Conservation (phyloP, 2,113 vertebrate genomes). For the Prolemur simus region DNA sequence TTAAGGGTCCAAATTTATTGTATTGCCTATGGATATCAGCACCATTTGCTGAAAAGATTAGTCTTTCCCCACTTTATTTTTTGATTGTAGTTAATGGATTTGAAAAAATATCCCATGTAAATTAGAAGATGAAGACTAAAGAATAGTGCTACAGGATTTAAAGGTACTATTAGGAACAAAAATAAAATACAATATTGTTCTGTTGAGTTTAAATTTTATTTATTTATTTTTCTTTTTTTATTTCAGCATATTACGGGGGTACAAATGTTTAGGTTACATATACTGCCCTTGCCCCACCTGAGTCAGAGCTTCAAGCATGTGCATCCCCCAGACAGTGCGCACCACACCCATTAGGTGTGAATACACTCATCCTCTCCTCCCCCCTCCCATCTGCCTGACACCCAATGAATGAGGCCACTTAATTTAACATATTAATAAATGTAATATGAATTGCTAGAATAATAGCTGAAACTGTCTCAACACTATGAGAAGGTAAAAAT, state of each 20-base stretch:
- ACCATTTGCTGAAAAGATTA: neutral
- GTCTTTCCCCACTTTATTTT: neutral
- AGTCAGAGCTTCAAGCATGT: too few relatives aligned
- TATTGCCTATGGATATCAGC: neutral
- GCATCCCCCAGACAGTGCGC: too few relatives aligned
- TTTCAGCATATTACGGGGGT: too few relatives aligned
- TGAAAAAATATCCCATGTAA: neutral
- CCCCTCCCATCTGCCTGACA: too few relatives aligned
- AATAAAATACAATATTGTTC: neutral
- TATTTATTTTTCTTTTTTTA: too few relatives aligned
- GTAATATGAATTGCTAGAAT: neutral
- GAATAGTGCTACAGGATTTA: neutral
- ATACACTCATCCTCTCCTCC: too few relatives aligned
- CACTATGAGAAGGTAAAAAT: neutral
- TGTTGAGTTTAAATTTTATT: neutral
- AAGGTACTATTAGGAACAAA: neutral
- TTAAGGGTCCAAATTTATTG: neutral
- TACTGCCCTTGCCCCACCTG: too few relatives aligned
- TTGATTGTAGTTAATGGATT: neutral
- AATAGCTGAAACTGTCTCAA: neutral
- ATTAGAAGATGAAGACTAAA: conserved; percentile 27
- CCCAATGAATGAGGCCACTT: neutral
- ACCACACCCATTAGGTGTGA: too few relatives aligned
- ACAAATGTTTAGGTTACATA: too few relatives aligned
- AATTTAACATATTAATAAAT: neutral